Evolutionary conservation across 2,888 invertebrate species (phyloP).

Genomic region (Tridacna crocea): DNA sequence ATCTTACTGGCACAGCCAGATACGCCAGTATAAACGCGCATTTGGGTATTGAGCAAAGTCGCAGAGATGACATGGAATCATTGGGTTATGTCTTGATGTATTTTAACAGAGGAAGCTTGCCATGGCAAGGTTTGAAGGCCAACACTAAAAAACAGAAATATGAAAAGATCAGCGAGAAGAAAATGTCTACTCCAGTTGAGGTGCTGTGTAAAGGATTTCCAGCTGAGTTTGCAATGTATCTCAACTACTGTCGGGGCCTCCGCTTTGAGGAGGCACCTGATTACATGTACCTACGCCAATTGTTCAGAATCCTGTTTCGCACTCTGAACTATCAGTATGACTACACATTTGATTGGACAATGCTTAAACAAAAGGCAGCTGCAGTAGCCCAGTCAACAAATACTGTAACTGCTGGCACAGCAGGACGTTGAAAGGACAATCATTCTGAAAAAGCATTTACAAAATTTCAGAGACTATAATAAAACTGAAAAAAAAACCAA

Average conservation of each 20-base stretch:
- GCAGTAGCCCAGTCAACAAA: conserved; percentile 74
- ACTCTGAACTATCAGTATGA: conserved; percentile 99
- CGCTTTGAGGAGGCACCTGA: conserved; percentile 99
- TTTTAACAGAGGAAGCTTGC: conserved; percentile 95
- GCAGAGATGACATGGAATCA: conserved; percentile 99
- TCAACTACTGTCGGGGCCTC: conserved; percentile 99
- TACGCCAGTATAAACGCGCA: conserved; percentile 99
- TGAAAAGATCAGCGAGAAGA: conserved; percentile 99
- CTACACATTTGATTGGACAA: conserved; percentile 99
- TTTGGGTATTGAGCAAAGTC: conserved; percentile 98
- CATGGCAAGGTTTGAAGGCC: conserved; percentile 98
- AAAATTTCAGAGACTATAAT: background rate
- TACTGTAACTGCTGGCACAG: conserved; percentile 69
- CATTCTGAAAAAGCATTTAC: conserved; percentile 5
- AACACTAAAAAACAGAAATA: conserved; percentile 99
- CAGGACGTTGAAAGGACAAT: conserved; percentile 59
- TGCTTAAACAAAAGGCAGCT: conserved; percentile 96
- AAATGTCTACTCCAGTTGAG: conserved; percentile 99
- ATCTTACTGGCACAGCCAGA: conserved; percentile 86
- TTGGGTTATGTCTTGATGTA: conserved; percentile 99
- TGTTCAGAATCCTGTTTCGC: conserved; percentile 99
- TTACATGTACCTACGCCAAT: conserved; percentile 99
- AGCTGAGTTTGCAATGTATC: conserved; percentile 99
- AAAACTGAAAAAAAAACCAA: background rate
- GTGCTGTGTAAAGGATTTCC: conserved; percentile 99